phyloP scores from a whole-genome alignment of 2,888 invertebrate genomes.

The Eulithis prunata region DNA sequence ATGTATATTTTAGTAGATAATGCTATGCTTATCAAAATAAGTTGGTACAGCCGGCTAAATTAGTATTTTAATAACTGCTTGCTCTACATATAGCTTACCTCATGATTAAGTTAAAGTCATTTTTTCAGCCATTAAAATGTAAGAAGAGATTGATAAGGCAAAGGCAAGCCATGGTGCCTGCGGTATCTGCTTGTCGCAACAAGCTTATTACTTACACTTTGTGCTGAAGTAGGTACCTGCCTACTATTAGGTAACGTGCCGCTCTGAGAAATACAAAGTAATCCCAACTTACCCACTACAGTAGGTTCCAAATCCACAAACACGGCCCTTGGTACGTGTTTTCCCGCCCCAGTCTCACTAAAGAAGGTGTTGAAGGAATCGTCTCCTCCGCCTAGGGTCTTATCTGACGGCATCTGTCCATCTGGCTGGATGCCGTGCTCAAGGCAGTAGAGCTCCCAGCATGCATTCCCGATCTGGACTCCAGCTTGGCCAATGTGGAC shows the following conservation, averaged over 20 bases:
- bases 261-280: too few relatives aligned
- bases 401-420: conserved; percentile 94
- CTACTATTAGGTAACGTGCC: too few relatives aligned
- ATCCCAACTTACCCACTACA: conserved; percentile 88
- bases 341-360: conserved; percentile 90
- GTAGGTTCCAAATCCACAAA: conserved; percentile 97
- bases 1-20: not conserved
- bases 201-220: too few relatives aligned
- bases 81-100: too few relatives aligned
- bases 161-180: too few relatives aligned
- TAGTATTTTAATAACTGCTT: too few relatives aligned
- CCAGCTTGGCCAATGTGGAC: conserved; percentile 95
- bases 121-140: not conserved
- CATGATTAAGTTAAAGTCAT: too few relatives aligned
- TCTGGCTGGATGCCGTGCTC: conserved; percentile 94
- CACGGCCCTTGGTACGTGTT: conserved; percentile 95
- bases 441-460: conserved; percentile 94
- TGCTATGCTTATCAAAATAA: not conserved
- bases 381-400: conserved; percentile 88
- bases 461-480: conserved; percentile 94
- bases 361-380: conserved; percentile 92
- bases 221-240: too few relatives aligned
- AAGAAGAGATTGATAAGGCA: not conserved
- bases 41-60: too few relatives aligned
- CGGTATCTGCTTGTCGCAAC: too few relatives aligned